These are phyloP conservation scores for Sussaba pulchella DNA, from an alignment of 2,888 invertebrate genomes.

Conservation along the genomic window DNA sequence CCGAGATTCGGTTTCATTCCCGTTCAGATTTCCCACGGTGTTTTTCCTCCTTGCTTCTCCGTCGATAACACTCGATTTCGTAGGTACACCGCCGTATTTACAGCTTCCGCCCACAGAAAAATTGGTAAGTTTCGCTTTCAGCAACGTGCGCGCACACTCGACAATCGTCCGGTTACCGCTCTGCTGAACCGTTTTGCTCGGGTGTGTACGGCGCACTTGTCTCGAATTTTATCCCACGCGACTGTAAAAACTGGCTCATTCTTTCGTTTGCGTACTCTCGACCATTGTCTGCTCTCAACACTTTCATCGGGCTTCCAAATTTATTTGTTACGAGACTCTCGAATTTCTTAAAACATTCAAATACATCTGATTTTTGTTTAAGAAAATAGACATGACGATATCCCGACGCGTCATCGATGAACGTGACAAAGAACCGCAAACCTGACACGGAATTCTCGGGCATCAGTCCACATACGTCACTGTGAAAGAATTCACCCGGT, in stretches of 20 bases:
- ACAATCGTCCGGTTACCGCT: slow-evolving; percentile 63
- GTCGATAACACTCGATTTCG: slow-evolving; percentile 44
- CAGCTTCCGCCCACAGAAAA: slow-evolving; percentile 70
- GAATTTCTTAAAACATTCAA: slow-evolving; percentile 46
- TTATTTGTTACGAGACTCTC: slow-evolving; percentile 45
- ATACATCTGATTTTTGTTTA: slow-evolving; percentile 60
- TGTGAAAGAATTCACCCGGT: slow-evolving; percentile 7
- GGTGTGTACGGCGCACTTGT: slow-evolving; percentile 56
- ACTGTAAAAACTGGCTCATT: slow-evolving; percentile 39
- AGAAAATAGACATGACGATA: slow-evolving; percentile 53
- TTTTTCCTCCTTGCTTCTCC: slow-evolving; percentile 13
- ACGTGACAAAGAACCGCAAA: slow-evolving; percentile 24
- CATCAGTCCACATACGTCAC: slow-evolving; percentile 23
- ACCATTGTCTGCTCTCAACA: slow-evolving; percentile 60
- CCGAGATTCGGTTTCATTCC: slow-evolving; percentile 62
- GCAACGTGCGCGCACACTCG: slow-evolving; percentile 59
- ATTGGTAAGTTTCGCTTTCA: slow-evolving; percentile 46
- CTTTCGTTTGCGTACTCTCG: slow-evolving; percentile 52
- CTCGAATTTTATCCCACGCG: slow-evolving; percentile 43
- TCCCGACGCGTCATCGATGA: slow-evolving; percentile 59
- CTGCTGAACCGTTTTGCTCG: slow-evolving; percentile 63
- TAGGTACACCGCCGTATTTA: slow-evolving; percentile 69
- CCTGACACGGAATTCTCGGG: not conserved
- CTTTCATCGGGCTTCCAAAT: slow-evolving; percentile 38
- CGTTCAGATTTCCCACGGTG: slow-evolving; percentile 35